These are phyloP conservation scores for Leptura quadrifasciata DNA, from an alignment of 2,888 invertebrate species.

Conservation along the genomic window DNA sequence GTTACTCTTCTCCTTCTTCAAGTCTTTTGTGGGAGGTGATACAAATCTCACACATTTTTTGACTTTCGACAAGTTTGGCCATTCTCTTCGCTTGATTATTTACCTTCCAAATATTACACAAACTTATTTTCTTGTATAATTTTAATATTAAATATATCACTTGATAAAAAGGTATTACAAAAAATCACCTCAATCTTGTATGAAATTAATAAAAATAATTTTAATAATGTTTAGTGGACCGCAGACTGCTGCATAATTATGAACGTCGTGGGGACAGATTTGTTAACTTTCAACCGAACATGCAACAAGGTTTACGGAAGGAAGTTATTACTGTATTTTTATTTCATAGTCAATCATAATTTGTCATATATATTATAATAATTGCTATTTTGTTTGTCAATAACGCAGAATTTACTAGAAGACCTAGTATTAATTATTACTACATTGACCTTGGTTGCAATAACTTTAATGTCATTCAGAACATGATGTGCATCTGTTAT, in stretches of 20 bases:
- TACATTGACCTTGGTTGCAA: slow-evolving; percentile 4
- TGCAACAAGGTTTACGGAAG: slow-evolving; percentile 11
- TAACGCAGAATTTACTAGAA: neutral
- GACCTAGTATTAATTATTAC: slow-evolving; percentile 3
- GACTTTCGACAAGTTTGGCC: too few relatives aligned
- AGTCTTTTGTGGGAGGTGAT: too few relatives aligned
- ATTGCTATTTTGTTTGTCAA: slow-evolving; percentile 3
- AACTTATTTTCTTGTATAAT: too few relatives aligned
- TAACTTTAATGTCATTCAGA: neutral
- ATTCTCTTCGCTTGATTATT: too few relatives aligned
- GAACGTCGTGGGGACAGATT: neutral
- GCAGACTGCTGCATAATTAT: neutral
- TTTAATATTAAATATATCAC: neutral
- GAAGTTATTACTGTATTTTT: slow-evolving; percentile 1
- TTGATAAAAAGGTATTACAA: neutral
- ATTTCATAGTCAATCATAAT: neutral
- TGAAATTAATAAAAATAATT: neutral
- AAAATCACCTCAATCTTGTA: neutral
- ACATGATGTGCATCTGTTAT: neutral
- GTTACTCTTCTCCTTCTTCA: too few relatives aligned
- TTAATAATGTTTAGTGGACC: neutral
- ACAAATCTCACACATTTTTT: too few relatives aligned
- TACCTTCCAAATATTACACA: too few relatives aligned
- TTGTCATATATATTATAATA: slow-evolving; percentile 1
- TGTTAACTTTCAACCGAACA: neutral